Percentiles rank a stretch among this genome's conserved stretches.
Conservation (phyloP, 2,113 vertebrate genomes). For the Probosciger aterrimus region DNA sequence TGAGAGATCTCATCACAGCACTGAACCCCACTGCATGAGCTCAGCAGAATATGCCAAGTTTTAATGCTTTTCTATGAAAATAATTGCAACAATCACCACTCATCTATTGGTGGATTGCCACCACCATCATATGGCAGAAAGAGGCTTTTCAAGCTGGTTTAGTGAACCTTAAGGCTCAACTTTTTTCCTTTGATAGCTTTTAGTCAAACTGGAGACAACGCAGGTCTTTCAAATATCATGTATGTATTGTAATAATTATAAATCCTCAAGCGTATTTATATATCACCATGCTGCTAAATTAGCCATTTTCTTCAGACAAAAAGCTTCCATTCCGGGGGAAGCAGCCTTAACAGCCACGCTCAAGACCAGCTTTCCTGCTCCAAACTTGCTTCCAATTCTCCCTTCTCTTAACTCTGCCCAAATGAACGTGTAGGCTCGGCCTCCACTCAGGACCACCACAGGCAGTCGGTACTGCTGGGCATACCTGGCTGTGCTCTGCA, state of each 20-base stretch:
- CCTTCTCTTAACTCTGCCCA: neutral
- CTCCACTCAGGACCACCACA: neutral
- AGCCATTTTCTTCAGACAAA: neutral
- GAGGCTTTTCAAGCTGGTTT: neutral
- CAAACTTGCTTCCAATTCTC: neutral
- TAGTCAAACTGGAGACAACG: neutral
- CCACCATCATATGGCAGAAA: neutral
- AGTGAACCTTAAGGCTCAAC: neutral
- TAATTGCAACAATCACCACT: neutral
- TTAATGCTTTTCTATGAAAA: neutral
- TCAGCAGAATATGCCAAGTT: neutral
- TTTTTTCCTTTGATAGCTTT: neutral
- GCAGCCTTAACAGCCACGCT: neutral
- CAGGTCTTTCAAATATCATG: neutral
- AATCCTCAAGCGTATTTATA: neutral
- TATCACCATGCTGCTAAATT: neutral
- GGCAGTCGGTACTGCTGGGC: neutral
- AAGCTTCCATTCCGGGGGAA: neutral
- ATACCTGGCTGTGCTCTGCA: neutral
- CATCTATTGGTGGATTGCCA: neutral
- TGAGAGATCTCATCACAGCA: neutral
- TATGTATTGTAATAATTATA: neutral
- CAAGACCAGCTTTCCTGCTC: neutral
- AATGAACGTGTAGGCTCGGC: neutral
- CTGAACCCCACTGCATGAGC: neutral